Percentiles rank a stretch among this genome's conserved stretches.
These are phyloP conservation scores for Copsychus sechellarum DNA, from an alignment of 2,113 vertebrate genomes.

Conservation along the genomic window DNA sequence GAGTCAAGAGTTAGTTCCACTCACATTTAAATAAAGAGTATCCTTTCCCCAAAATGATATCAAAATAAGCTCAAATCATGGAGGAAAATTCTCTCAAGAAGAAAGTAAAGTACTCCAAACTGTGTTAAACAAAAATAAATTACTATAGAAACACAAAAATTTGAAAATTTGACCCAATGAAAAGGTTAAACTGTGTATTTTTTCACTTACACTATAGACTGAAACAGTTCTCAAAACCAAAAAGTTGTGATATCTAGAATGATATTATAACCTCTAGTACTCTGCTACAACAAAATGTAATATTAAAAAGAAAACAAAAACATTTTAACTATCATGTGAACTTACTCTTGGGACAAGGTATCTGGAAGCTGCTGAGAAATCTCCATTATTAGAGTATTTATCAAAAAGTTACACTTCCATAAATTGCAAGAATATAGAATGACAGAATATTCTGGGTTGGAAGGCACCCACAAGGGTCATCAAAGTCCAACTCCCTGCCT, in stretches of 20 bases:
- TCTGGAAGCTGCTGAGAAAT: not conserved
- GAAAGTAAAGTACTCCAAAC: not conserved
- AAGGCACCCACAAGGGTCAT: not conserved
- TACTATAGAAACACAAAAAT: accelerated
- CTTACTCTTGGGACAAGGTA: not conserved
- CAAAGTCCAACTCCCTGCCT: not conserved
- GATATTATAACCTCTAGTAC: not conserved
- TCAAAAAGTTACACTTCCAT: not conserved
- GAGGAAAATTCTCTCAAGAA: not conserved
- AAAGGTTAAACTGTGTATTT: not conserved
- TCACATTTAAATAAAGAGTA: not conserved
- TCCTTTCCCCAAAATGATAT: not conserved
- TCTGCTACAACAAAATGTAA: not conserved
- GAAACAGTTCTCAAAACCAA: not conserved
- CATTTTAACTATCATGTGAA: not conserved
- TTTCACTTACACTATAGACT: not conserved
- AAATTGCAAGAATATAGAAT: not conserved
- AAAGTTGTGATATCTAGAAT: not conserved
- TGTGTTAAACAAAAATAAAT: not conserved
- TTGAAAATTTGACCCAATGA: not conserved
- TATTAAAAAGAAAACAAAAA: not conserved
- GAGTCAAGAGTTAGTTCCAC: not conserved
- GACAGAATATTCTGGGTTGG: not conserved
- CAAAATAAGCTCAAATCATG: not conserved
- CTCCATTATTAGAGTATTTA: not conserved